Evolutionary conservation across 1,140 invertebrate genomes (phyloP), one percentile per base, ranked within the genome.

Genomic region (Panonychus citri): DNA sequence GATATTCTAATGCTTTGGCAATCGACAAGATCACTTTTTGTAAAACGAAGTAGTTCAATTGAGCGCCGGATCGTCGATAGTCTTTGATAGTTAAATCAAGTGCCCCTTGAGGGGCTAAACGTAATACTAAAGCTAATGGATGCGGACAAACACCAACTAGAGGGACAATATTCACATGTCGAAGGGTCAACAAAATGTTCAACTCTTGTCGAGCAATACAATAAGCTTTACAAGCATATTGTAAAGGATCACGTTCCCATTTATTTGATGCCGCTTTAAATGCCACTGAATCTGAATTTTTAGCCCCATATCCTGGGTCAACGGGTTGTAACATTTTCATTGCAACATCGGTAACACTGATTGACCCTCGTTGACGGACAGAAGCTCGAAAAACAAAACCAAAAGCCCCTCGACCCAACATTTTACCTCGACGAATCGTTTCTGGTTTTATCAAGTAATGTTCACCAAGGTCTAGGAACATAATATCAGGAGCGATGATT

Each of bases 261-360:
- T 90, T 88, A 10, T 79, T 81, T 63, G 81, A 74, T 0, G 83
- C 82, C 55, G 80, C 78, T 73, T 86, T 85, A 64, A 83, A 88
- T 0, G 85, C 84, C 1, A 81, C 76, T 51, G 80, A 62, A 3
- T 82, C 82, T 1, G 78, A 78, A 25, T 78, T 76, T 56, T 79
- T 77, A 17, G 82, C 80, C 57, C 80, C 78, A 0, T 77, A 72
- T 21, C 85, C 85, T 2, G 88, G 87, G 49, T 87, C 82, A 12
- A 91, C 83, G 0, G 89, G 90, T 66, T 94, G 88, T 34, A 95
- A 68, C 77, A 93, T 88, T 71, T 97, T 97, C 68, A 96, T 81
- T 1, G 93, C 93, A 1, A 96, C 87, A 59, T 84, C 77, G 28
- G 28, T 42, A 12, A 30, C 3, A 2, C 17, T 55, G 21, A 50